Evolutionary conservation across 1,140 invertebrate genomes (phyloP).

Genomic region (Philopotamus ludificatus): DNA sequence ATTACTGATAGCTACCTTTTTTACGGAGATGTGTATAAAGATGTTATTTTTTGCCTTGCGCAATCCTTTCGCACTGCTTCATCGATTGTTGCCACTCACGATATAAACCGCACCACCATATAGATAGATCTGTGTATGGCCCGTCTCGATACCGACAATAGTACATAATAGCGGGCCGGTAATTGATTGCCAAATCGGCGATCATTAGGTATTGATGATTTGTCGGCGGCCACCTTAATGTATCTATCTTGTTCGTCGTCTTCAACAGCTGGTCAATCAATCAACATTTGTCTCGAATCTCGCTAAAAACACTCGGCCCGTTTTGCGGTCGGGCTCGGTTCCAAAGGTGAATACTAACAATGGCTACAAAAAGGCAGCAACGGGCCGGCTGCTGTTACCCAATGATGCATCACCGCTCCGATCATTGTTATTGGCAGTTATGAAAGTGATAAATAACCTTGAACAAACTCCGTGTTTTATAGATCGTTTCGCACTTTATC

Average conservation of each 20-base stretch:
- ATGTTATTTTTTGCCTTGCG: too few species aligned
- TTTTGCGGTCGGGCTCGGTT: neutral
- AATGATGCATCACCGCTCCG: neutral
- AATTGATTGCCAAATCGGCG: neutral
- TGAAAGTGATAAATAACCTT: too few species aligned
- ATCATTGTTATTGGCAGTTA: neutral
- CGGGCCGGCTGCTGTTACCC: neutral
- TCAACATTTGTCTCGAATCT: neutral
- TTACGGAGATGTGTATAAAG: too few species aligned
- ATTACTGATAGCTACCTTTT: too few species aligned
- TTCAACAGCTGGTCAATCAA: neutral
- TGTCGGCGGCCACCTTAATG: neutral
- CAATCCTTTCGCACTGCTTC: too few species aligned
- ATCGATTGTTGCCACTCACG: too few species aligned
- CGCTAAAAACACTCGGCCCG: neutral
- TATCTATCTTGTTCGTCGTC: neutral
- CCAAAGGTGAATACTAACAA: neutral
- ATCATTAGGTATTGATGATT: neutral
- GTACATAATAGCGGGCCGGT: too few species aligned
- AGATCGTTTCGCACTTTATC: too few species aligned
- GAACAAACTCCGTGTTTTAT: too few species aligned
- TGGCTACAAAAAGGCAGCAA: neutral
- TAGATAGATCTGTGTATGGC: too few species aligned
- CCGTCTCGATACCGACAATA: too few species aligned
- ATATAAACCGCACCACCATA: too few species aligned